A percentile compares a stretch with the other conserved stretches of the same genome.
phyloP scores from a whole-genome alignment of 2,888 invertebrate species.

The Pemphredon lugubris region DNA sequence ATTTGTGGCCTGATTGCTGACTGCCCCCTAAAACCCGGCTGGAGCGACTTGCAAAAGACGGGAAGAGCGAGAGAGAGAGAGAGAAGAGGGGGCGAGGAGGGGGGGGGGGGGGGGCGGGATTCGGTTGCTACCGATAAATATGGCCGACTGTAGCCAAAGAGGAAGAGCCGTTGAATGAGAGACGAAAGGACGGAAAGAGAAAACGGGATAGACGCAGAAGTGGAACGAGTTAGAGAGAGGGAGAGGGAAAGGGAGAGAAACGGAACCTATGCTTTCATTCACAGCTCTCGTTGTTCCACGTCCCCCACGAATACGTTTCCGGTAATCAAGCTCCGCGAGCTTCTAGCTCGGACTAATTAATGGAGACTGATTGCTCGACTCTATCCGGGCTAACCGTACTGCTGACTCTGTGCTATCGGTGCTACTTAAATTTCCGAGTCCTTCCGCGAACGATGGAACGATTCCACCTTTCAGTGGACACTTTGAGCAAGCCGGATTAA shows the following conservation, averaged over 20 bases:
- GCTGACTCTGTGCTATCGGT: conserved; percentile 67
- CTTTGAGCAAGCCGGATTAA: conserved; percentile 46
- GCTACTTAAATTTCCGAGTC: conserved; percentile 56
- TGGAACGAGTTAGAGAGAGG: conserved; percentile 1
- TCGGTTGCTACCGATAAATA: conserved; percentile 39
- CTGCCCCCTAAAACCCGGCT: conserved; percentile 22
- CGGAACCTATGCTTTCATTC: conserved; percentile 24
- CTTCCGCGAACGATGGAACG: conserved; percentile 43
- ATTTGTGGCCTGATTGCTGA: conserved; percentile 62
- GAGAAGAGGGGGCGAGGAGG: background rate
- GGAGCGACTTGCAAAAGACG: conserved; percentile 33
- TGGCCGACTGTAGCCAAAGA: conserved; percentile 28
- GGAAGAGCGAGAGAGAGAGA: background rate
- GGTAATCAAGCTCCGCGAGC: conserved; percentile 68
- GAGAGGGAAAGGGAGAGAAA: conserved; percentile 2
- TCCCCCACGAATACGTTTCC: conserved; percentile 53
- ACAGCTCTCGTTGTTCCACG: conserved; percentile 43
- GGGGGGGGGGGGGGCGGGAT: background rate
- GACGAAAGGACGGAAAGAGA: conserved; percentile 4
- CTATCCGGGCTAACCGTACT: conserved; percentile 71
- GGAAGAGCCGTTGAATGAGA: too few relatives aligned
- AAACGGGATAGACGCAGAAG: background rate
- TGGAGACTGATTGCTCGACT: conserved; percentile 76
- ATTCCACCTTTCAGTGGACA: conserved; percentile 32
- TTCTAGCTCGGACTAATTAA: conserved; percentile 74